These are phyloP conservation scores for Bucorvus abyssinicus DNA, from an alignment of 2,797 vertebrate genomes.

Conservation along the genomic window DNA sequence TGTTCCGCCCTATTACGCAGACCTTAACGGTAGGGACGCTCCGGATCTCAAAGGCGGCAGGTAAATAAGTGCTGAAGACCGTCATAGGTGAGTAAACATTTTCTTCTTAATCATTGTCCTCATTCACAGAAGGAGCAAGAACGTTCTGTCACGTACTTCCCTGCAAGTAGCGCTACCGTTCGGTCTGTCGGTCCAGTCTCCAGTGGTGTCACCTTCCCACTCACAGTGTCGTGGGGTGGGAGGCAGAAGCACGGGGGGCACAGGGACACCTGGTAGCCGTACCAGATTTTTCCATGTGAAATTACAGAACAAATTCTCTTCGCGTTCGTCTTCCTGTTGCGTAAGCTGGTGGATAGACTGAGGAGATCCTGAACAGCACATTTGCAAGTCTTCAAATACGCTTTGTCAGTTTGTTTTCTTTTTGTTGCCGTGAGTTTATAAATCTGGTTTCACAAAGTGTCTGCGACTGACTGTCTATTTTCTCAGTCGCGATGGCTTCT, in stretches of 20 bases:
- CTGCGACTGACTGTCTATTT: not conserved
- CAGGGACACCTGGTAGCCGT: no score
- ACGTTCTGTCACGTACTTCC: not conserved
- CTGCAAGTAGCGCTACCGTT: not conserved
- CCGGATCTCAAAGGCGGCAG: not conserved
- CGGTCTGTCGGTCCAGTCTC: fast-evolving
- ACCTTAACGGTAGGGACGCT: not conserved
- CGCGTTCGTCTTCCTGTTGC: not conserved
- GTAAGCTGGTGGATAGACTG: not conserved
- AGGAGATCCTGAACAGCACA: not conserved
- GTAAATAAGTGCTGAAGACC: not conserved
- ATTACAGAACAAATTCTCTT: not conserved
- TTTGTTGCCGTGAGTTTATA: not conserved
- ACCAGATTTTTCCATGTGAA: not conserved
- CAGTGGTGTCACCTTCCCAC: fast-evolving
- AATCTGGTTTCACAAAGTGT: not conserved
- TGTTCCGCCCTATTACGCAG: not conserved
- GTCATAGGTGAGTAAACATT: not conserved
- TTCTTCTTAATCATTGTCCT: not conserved
- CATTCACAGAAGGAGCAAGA: not conserved
- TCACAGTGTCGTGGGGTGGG: fast-evolving
- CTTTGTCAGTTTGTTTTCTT: not conserved
- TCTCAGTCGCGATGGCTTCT: not conserved
- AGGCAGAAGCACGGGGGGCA: not conserved
- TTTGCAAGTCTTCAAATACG: not conserved